These are phyloP conservation scores for Rhincodon typus DNA, from an alignment of 2,797 vertebrate genomes.

Conservation along the genomic window DNA sequence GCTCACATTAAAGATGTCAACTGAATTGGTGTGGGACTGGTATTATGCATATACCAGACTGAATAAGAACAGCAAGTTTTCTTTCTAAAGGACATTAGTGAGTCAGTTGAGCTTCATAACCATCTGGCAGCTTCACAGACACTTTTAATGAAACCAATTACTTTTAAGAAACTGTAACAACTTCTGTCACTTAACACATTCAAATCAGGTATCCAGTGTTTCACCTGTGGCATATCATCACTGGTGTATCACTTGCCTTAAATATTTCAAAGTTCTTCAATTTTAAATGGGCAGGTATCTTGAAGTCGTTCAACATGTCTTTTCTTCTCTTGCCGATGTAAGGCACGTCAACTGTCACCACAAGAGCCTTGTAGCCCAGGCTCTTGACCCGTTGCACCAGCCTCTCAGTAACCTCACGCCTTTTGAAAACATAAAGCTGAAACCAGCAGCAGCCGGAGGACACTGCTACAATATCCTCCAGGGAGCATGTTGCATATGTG, in stretches of 20 bases:
- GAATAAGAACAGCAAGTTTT: not conserved
- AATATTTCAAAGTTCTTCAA: slow-evolving; percentile 71
- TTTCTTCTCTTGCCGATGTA: slow-evolving; percentile 76
- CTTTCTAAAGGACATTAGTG: not conserved
- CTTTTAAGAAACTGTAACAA: not conserved
- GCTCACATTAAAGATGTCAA: not conserved
- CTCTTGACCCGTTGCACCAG: slow-evolving; percentile 69
- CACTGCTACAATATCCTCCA: slow-evolving; percentile 73
- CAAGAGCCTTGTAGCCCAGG: slow-evolving; percentile 78
- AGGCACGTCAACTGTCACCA: slow-evolving; percentile 78
- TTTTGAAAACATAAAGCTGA: slow-evolving; percentile 80
- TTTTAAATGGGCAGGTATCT: slow-evolving; percentile 68
- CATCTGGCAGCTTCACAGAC: not conserved
- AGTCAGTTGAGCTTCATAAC: not conserved
- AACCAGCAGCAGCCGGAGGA: slow-evolving; percentile 78
- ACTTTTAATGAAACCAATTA: not conserved
- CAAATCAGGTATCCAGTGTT: not conserved
- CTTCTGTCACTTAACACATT: not conserved
- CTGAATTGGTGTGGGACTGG: not conserved
- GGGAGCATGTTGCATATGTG: slow-evolving; percentile 74
- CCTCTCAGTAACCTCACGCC: slow-evolving; percentile 68
- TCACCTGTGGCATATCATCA: not conserved
- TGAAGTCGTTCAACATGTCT: slow-evolving; percentile 75
- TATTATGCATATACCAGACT: not conserved
- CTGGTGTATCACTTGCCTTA: not conserved